These are phyloP conservation scores for Pangasianodon gigas DNA, from an alignment of 2,113 vertebrate species.

Conservation along the genomic window DNA sequence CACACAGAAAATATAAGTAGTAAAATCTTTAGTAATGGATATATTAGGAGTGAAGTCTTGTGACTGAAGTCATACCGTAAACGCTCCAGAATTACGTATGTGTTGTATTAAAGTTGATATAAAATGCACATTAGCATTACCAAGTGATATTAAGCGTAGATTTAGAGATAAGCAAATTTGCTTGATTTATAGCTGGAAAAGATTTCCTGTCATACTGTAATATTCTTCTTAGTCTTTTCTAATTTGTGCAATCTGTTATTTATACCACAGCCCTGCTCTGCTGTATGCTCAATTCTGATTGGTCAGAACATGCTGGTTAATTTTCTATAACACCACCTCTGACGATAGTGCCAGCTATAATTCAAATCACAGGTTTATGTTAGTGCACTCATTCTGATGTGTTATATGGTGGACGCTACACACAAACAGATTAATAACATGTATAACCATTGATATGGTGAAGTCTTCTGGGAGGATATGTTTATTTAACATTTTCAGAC, in stretches of 20 bases:
- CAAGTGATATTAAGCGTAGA: neutral
- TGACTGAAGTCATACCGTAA: neutral
- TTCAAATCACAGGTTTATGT: too few relatives aligned
- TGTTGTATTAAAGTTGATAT: neutral
- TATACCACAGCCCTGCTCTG: neutral
- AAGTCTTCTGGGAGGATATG: neutral
- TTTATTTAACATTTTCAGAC: neutral
- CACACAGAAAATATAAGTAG: slow-evolving; percentile 14
- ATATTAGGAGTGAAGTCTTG: neutral
- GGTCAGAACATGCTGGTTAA: neutral
- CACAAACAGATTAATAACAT: neutral
- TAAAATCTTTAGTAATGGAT: slow-evolving; percentile 16
- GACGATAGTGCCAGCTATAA: too few relatives aligned
- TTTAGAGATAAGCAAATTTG: neutral
- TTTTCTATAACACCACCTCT: neutral
- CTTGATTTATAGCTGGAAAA: neutral
- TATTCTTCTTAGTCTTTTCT: neutral
- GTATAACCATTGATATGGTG: neutral
- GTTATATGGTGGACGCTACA: neutral
- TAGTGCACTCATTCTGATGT: too few relatives aligned
- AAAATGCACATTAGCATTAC: neutral
- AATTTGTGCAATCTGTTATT: neutral
- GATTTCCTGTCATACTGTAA: neutral
- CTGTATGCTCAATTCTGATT: neutral
- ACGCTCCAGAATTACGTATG: neutral